Conservation (phyloP, 2,113 vertebrate species). For the Limnothrissa miodon region DNA sequence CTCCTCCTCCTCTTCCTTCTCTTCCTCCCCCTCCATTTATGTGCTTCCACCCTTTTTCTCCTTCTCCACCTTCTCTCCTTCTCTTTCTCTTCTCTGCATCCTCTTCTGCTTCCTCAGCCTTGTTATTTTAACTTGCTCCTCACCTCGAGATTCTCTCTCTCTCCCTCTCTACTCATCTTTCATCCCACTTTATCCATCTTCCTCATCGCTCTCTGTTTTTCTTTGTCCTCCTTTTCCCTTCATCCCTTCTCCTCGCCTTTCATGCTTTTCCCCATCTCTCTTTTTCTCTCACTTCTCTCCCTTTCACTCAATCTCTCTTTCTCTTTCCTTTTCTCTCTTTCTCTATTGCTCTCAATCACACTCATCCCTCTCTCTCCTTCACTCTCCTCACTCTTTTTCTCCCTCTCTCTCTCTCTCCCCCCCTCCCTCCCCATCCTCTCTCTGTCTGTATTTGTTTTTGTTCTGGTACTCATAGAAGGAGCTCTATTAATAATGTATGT, state of each 20-base stretch:
- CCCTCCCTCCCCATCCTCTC: background rate
- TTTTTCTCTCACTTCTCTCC: background rate
- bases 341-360: too few species aligned
- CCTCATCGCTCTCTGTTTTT: conserved; percentile 12
- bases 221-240: background rate
- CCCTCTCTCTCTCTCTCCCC: background rate
- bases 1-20: background rate
- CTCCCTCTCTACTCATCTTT: background rate
- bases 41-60: background rate
- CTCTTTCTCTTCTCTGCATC: background rate
- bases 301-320: too few species aligned
- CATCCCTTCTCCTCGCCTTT: background rate
- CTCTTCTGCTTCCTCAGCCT: background rate
- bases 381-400: background rate
- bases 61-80: background rate
- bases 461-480: background rate
- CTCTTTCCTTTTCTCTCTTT: too few species aligned
- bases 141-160: background rate
- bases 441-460: background rate
- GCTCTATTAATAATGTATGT: conserved; percentile 18
- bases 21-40: background rate
- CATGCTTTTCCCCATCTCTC: background rate
- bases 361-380: background rate
- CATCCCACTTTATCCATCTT: conserved; percentile 6
- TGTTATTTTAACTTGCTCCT: conserved; percentile 3